Conservation (phyloP, 2,113 vertebrate genomes). For the Boulengeromyrus knoepffleri region DNA sequence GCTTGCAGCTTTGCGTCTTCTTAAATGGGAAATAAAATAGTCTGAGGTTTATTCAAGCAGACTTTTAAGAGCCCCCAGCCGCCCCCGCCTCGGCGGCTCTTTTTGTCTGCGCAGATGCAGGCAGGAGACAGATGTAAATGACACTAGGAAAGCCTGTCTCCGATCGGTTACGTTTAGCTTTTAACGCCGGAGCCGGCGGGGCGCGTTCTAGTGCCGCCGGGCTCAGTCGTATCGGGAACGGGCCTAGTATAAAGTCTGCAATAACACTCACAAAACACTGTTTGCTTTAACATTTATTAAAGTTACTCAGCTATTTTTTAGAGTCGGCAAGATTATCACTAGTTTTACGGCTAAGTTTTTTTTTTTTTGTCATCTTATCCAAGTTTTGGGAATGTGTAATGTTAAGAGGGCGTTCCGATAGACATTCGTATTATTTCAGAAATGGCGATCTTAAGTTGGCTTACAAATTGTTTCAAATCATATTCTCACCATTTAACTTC, state of each 20-base stretch:
- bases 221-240: background rate
- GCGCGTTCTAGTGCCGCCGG: background rate
- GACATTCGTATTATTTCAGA: background rate
- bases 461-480: background rate
- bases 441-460: background rate
- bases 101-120: background rate
- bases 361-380: background rate
- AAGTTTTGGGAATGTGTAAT: background rate
- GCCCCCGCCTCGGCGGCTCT: background rate
- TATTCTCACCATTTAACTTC: background rate
- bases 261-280: background rate
- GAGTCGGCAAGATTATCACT: background rate
- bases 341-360: background rate
- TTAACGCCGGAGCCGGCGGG: background rate
- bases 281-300: background rate
- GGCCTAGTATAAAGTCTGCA: background rate
- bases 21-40: conserved; percentile 38
- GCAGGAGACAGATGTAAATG: conserved; percentile 1
- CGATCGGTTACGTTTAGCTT: background rate
- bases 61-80: background rate
- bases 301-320: background rate
- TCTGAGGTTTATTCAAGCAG: background rate
- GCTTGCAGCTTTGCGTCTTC: conserved; percentile 37
- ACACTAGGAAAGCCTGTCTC: background rate
- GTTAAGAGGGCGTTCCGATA: background rate